A percentile compares a stretch with the other conserved stretches of the same genome.
Conservation (phyloP, 2,797 vertebrate species). For the Pyrocephalus nanus region DNA sequence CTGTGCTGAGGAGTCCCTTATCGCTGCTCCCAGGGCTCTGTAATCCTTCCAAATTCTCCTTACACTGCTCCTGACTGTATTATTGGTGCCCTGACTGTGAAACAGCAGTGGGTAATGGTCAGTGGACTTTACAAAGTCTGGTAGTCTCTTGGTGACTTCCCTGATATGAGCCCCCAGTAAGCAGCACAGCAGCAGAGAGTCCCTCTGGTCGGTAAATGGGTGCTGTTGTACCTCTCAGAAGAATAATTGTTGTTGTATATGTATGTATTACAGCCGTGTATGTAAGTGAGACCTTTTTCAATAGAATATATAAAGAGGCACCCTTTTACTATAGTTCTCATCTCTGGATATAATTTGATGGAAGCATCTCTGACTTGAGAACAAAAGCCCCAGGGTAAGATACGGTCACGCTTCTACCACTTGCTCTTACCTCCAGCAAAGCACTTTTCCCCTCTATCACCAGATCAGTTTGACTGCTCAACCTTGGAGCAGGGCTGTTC, state of each 20-base stretch:
- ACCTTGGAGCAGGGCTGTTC: background rate
- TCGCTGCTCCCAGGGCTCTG: background rate
- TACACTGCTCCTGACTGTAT: background rate
- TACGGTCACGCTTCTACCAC: background rate
- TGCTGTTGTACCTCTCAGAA: background rate
- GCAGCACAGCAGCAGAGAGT: background rate
- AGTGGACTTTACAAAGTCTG: background rate
- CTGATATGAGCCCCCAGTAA: background rate
- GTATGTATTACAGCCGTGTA: rapidly evolving
- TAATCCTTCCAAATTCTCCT: background rate
- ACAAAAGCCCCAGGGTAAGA: background rate
- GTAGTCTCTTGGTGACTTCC: background rate
- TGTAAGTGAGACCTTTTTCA: background rate
- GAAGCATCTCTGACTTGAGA: background rate
- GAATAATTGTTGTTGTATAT: background rate
- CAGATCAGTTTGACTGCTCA: background rate
- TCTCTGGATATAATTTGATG: background rate
- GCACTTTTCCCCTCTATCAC: background rate
- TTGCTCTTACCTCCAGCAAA: background rate
- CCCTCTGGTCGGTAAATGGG: too few species aligned
- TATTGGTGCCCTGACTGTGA: background rate
- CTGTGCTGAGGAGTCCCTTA: background rate
- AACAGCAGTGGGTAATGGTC: background rate
- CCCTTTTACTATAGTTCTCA: background rate
- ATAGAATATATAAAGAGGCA: background rate